Percentiles rank a stretch among this genome's conserved stretches.
phyloP scores from a whole-genome alignment of 2,113 vertebrate species.

The Arizona elegans region DNA sequence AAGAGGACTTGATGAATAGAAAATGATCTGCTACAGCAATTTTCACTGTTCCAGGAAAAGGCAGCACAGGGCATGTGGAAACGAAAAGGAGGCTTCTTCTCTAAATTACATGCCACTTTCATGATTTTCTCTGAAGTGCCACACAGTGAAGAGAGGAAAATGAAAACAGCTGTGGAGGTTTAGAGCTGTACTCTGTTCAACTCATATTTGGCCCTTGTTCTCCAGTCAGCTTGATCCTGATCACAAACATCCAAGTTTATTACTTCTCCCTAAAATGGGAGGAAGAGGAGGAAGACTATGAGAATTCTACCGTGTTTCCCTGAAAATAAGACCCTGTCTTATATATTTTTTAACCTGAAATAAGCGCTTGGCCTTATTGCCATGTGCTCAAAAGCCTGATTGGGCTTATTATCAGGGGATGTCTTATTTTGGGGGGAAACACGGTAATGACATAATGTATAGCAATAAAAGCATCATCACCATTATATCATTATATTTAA shows the following conservation, averaged over 20 bases:
- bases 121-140: conserved; percentile 73
- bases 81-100: conserved; percentile 66
- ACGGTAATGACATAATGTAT: conserved; percentile 41
- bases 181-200: conserved; percentile 74
- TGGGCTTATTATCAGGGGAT: no score
- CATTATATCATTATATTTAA: conserved; percentile 48
- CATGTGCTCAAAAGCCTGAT: no score
- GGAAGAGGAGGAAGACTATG: conserved; percentile 10
- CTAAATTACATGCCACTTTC: conserved; percentile 70
- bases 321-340: no score
- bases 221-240: conserved; percentile 60
- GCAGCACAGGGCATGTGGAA: neutral
- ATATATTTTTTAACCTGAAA: no score
- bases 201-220: conserved; percentile 73
- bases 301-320: neutral
- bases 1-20: conserved; percentile 51
- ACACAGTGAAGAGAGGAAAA: conserved; percentile 78
- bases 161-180: conserved; percentile 82
- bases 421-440: no score
- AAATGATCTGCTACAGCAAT: conserved; percentile 65
- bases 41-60: conserved; percentile 67
- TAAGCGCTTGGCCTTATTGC: no score
- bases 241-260: conserved; percentile 71
- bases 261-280: conserved; percentile 62
- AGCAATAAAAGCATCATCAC: conserved; percentile 10